Base-by-base conservation (phyloP, 2,113 vertebrate species). In the Nothoprocta pentlandii region DNA sequence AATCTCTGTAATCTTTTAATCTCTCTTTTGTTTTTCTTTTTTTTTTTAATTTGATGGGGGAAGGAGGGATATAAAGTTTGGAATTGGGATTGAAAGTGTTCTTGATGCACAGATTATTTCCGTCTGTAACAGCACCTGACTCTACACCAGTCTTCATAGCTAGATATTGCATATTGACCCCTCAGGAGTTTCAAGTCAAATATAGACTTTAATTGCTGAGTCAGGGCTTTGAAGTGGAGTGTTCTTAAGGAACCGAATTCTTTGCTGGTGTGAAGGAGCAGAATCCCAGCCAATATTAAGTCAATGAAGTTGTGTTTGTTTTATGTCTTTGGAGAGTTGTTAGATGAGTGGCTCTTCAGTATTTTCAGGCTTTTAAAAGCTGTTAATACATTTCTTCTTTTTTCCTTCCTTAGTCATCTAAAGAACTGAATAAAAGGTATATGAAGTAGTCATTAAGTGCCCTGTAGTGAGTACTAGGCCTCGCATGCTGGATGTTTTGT, bases 351-450 rank as follows among this genome's bases (percentile, higher is more conserved):
- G 23, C 14, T 91, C 21, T 77, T 64, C 54, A 79, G 34, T 17
- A 59, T 44, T 87, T 53, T 36, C 21, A 51, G 10, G 7, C 11
- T 59, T 84, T 90, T 82, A 54, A 87, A 77, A 94, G 63, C 63
- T 86, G 49, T 92, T 98, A 97, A 98, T 83, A 85, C 16, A 12
- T 80, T 28, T 97, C 34, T 97, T 30, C 93, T 87, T 93, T 70
- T 92, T 78, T 53, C 66, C 56, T 96, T 66, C 17, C 91, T 75
- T 93, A 98, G 98, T 97, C 97, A 12, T 98, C 98, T 88, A 97
- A 98, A 92, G 98, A 98, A 94, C 95, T 98, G 95, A 98, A 98
- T 97, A 97, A 98, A 97, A 98, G 98, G 98, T 98, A 98, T 91
- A 94, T 87, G 74, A 82, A 95, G 67, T 77, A 41, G 42, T 85